Evolutionary conservation across 2,797 vertebrate genomes (phyloP), one percentile per base, ranked within the genome.

Genomic region (Hypotaenidia philippensis): DNA sequence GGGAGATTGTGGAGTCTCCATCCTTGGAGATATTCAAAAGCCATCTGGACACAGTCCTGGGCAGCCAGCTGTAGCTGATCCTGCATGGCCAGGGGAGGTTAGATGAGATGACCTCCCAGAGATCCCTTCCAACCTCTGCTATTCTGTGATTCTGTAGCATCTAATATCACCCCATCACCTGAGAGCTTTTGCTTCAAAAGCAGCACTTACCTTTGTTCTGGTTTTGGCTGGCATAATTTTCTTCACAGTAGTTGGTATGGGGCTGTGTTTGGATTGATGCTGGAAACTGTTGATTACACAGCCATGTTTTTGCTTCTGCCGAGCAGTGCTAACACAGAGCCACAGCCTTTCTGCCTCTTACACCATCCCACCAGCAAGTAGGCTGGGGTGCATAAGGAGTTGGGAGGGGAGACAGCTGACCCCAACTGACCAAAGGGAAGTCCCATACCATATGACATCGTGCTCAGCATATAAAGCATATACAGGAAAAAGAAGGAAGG

Each of bases 351-450:
- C 65, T 65, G 52, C 45, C 18, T 15, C 34, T 82, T 34, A 11
- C 14, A 1, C 17, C 25, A 7, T 5, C 25, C 31, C 11, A 7
- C 31, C 34, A 55, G 32, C 0, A 3, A 60, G 53, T 2, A 17
- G 44, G n/a, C 45, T 56, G 36, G 29, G 10, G 31, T 7, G 27
- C n/a, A 34, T 21, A 56, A 72, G 49, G 5, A 56, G 36, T 1
- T 72, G 60, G 41, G 55, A 87, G 60, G 18, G 29, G 36, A 68
- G 34, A 66, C 53, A 66, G 34, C 34, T 72, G 66, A 55, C 31
- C 44, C 23, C 22, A 71, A 0, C 14, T 32, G 47, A 32, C 53
- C 27, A 29, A 44, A 61, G 23, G 23, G 47, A 23, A 44, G 27
- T 78, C 10, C 65, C 36, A 66, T 6, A 55, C 60, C 29, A 4